A percentile compares a stretch with the other conserved stretches of the same genome.
Evolutionary conservation across 1,140 invertebrate genomes (phyloP).

Genomic region (Coptotermes formosanus): DNA sequence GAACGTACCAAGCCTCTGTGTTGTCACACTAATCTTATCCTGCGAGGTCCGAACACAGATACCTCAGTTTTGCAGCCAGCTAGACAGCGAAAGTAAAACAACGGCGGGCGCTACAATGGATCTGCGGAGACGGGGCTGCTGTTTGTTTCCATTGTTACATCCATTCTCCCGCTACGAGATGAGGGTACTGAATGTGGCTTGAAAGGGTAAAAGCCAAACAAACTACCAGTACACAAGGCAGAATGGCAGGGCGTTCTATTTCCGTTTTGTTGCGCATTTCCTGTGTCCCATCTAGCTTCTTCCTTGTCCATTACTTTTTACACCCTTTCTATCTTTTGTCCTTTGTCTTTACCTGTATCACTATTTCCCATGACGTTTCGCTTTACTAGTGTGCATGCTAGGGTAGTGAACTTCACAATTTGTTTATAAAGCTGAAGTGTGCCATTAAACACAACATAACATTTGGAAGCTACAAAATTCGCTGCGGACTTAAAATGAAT

Average conservation of each 20-base stretch:
- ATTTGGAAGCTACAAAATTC: too few species aligned
- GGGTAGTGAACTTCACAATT: too few species aligned
- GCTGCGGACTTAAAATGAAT: too few species aligned
- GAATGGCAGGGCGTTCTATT: background rate
- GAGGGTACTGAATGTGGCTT: background rate
- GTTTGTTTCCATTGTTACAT: background rate
- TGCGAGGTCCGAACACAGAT: background rate
- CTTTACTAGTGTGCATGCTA: too few species aligned
- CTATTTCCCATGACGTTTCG: background rate
- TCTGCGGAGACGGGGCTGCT: background rate
- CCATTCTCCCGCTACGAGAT: background rate
- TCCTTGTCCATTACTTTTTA: background rate
- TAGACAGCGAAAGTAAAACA: background rate
- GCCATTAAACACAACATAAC: too few species aligned
- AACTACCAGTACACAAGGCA: background rate
- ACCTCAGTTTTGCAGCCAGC: background rate
- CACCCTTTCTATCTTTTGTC: background rate
- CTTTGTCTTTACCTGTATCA: background rate
- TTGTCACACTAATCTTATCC: too few species aligned
- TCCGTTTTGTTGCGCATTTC: background rate
- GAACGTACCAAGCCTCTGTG: too few species aligned
- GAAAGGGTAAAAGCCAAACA: conserved; percentile 9
- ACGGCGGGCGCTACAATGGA: background rate
- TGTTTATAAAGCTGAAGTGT: too few species aligned
- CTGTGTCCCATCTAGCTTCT: background rate